phyloP scores from a whole-genome alignment of 2,797 vertebrate species.

The Sebastes melanostomus region DNA sequence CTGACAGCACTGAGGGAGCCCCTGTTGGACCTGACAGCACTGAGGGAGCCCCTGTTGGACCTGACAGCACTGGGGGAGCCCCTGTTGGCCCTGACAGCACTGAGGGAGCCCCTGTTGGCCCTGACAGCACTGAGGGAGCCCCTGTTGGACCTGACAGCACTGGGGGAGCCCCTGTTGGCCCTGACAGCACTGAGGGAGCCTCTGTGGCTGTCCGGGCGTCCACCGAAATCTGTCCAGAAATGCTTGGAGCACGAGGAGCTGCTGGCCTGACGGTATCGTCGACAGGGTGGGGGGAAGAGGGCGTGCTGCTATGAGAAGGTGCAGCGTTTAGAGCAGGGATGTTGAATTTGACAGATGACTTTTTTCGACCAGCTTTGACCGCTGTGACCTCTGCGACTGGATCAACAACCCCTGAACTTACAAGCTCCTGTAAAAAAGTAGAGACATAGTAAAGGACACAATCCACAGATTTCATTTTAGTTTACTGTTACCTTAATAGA shows the following conservation, averaged over 20 bases:
- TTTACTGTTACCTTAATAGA: neutral
- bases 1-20: neutral
- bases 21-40: neutral
- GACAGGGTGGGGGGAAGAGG: neutral
- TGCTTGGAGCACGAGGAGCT: neutral
- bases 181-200: neutral
- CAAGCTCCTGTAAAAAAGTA: conserved; percentile 2
- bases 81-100: neutral
- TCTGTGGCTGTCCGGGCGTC: neutral
- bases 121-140: too few relatives aligned
- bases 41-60: neutral
- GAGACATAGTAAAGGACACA: neutral
- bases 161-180: neutral
- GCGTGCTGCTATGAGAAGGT: neutral
- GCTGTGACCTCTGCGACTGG: neutral
- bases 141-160: too few relatives aligned
- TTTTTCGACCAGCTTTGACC: too few relatives aligned
- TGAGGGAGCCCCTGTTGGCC: too few relatives aligned
- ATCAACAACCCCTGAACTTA: neutral
- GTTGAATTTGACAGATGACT: neutral
- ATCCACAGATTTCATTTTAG: neutral
- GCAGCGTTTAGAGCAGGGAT: neutral
- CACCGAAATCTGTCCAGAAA: neutral
- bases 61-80: neutral
- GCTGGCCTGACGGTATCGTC: accelerated